Evolutionary conservation across 2,888 invertebrate species (phyloP), one percentile per base, ranked within the genome.

Genomic region (Prionchulus punctatus): DNA sequence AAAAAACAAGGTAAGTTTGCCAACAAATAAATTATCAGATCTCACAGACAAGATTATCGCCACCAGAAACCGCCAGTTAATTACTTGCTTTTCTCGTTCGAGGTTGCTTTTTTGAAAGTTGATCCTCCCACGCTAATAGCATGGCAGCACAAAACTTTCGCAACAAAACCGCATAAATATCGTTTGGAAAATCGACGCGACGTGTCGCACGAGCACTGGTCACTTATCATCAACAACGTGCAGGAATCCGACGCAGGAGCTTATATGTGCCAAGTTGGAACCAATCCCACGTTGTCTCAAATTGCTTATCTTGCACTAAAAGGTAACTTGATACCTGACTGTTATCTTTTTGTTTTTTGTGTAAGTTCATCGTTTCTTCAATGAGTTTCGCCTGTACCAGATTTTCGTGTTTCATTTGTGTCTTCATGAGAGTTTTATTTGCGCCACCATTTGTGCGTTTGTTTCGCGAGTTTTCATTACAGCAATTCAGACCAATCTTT

Each of bases 81-180:
- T 31, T 23, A 4, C 60, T 70, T 75, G 70, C 53, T 56, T 36
- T 52, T 56, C 55, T 36, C 76, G 26, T 66, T 71, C 53, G 79
- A 88, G 88, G 86, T 89, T 60, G 88, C 88, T 54, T 89, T 89
- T 88, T 85, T 89, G 58, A 87, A 87, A 74, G 86, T 23, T 23
- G 87, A 86, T 53, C 88, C 88, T 77, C 87, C 87, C 55, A 88
- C 88, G 64, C 87, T 87, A 76, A 87, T 88, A 30, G 88, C 88
- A 4, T 54, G 18, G 42, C 18, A 56, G 2, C 30, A 43, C 30
- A 56, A 52, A 26, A 30, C 54, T 7, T 56, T 56, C 36, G 21
- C 36, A 7, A 7, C 18, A 7, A 30, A 54, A 12, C n/a, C n/a
- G n/a, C n/a, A n/a, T n/a, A 56, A 56, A 27, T 56, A 56, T 43